Conservation (phyloP, 2,888 invertebrate species). For the Philaethria dido region DNA sequence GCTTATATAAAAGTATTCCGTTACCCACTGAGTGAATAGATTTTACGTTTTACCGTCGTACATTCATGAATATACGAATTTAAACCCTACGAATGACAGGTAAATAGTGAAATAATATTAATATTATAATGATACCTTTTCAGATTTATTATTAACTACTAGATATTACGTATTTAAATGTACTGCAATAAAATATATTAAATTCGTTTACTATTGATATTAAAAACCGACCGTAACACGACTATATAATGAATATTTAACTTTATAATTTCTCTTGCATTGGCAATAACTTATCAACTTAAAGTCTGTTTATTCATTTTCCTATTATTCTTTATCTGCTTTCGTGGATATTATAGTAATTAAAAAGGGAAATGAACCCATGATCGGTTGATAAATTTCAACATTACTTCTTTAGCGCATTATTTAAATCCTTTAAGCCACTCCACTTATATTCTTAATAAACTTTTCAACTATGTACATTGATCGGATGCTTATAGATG, state of each 20-base stretch:
- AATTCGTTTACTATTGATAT: no score
- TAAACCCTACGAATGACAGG: no score
- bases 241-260: not conserved
- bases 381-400: conserved; percentile 4
- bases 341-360: conserved; percentile 10
- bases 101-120: no score
- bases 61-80: no score
- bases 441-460: conserved; percentile 35
- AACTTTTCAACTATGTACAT: conserved; percentile 34
- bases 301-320: not conserved
- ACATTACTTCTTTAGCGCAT: conserved; percentile 6
- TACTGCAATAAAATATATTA: no score
- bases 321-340: conserved; percentile 2
- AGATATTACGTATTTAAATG: no score
- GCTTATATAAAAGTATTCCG: no score
- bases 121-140: no score
- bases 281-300: not conserved
- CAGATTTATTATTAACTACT: no score
- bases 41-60: no score
- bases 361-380: conserved; percentile 11
- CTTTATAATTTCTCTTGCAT: not conserved
- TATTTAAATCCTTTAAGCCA: conserved; percentile 27
- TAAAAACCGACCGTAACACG: no score
- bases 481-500: conserved; percentile 39
- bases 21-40: no score